Base-by-base conservation (phyloP, 1,140 invertebrate genomes). In the Coptotermes formosanus region DNA sequence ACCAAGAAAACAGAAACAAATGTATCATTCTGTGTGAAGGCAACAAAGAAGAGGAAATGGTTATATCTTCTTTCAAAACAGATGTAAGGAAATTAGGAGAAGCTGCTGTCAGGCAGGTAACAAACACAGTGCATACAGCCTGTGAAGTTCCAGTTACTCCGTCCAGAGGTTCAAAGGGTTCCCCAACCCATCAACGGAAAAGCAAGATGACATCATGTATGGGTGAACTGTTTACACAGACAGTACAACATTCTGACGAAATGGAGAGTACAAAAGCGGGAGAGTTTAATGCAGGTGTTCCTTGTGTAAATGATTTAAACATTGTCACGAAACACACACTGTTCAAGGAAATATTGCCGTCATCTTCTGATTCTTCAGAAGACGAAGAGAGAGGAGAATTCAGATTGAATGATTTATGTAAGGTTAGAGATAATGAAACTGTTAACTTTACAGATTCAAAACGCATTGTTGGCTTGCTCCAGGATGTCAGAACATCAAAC, bases 301-400 rank as follows among this genome's bases (percentile, higher is more conserved):
- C 25, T 75, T 19, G 52, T 55, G 64, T 75, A 25, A 75, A 75
- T 30, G 83, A 55, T 7, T 19, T 38, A 14, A 16, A 32, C 45
- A 59, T 11, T 11, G 25, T 64, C 38, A 32, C 83, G 32, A 84
- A 64, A 45, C 83, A 84, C 83, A 64, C 59, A 7, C 45, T 84
- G 19, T 64, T 55, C 8, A 84, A 64, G 38, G 83, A 84, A 19
- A 38, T 84, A 16, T 84, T 55, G 12, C 83, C 83, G 0, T 84
- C 83, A 23, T 84, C 83, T 23, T 84, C 83, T 23, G 83, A 84
- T 59, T 84, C 83, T 19, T 84, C 83, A 52, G 83, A 84, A 64
- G 83, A 84, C 38, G 83, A 84, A 32, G 83, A 84, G 30, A 84
- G 25, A 64, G 83, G 45, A 32, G 83, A 84, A 19, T 52, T 84